Evolutionary conservation across 2,113 vertebrate species (phyloP).

Genomic region (Mastomys natalensis): DNA sequence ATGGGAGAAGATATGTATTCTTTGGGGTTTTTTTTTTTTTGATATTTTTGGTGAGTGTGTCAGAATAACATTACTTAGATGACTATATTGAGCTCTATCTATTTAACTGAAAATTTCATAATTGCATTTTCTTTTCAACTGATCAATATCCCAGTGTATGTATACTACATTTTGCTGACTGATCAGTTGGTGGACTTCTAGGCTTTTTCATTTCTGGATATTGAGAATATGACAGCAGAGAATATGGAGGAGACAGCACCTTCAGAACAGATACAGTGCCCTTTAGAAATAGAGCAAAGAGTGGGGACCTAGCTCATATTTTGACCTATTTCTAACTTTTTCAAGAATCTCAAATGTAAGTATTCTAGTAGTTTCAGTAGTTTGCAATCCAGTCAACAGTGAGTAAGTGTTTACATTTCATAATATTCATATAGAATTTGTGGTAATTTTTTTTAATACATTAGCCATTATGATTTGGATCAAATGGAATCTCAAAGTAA

Average conservation of each 20-base stretch:
- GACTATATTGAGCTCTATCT: background rate
- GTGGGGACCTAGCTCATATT: background rate
- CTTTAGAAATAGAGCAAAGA: background rate
- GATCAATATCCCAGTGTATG: background rate
- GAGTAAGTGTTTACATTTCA: too few relatives aligned
- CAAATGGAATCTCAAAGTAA: background rate
- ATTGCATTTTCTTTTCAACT: background rate
- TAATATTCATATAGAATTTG: too few relatives aligned
- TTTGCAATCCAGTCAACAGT: too few relatives aligned
- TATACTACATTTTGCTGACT: background rate
- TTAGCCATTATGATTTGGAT: background rate
- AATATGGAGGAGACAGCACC: background rate
- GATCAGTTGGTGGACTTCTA: background rate
- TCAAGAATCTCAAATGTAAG: background rate
- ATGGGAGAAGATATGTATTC: background rate
- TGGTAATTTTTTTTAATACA: too few relatives aligned
- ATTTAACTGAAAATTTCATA: background rate
- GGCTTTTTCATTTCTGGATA: background rate
- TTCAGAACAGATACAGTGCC: background rate
- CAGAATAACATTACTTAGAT: background rate
- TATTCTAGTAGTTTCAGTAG: background rate
- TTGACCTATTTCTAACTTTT: background rate
- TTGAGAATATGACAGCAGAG: background rate
- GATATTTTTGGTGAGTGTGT: too few relatives aligned
- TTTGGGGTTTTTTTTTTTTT: background rate